phyloP scores from a whole-genome alignment of 2,113 vertebrate species.

The Hiodon tergisus region DNA sequence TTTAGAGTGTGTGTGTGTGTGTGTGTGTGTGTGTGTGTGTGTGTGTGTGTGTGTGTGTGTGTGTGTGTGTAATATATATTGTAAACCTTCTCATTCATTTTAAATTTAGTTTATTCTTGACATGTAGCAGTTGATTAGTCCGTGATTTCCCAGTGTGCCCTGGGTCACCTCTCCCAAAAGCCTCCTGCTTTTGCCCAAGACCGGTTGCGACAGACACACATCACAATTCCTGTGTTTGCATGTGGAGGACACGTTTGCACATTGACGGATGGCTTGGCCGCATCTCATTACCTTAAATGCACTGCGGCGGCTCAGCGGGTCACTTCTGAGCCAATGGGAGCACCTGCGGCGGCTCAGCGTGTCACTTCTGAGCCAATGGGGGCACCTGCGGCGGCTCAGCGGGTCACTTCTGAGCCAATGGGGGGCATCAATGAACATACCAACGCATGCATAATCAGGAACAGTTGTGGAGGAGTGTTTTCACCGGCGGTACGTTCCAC shows the following conservation, averaged over 20 bases:
- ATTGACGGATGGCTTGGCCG: slow-evolving; percentile 57
- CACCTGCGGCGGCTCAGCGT: no score
- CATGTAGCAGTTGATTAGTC: no score
- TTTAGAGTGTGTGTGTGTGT: background rate
- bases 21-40: background rate
- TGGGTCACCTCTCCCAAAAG: no score
- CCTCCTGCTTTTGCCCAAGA: no score
- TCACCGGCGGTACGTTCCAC: background rate
- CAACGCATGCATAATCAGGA: slow-evolving; percentile 30
- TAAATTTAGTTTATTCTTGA: no score
- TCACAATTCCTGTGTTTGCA: slow-evolving; percentile 60
- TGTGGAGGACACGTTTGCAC: slow-evolving; percentile 46
- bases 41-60: background rate
- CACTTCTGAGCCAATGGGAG: slow-evolving; percentile 40
- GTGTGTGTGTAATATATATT: no score
- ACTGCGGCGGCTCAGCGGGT: slow-evolving; percentile 46
- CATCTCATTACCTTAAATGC: slow-evolving; percentile 43
- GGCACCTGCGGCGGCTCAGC: slow-evolving; percentile 44
- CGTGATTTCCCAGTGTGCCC: no score
- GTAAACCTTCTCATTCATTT: no score
- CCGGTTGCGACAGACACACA: slow-evolving; percentile 3
- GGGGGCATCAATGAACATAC: slow-evolving; percentile 48
- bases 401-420: slow-evolving; percentile 40
- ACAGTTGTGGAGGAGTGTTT: slow-evolving; percentile 7
- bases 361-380: slow-evolving; percentile 38